A percentile compares a stretch with the other conserved stretches of the same genome.
phyloP scores from a whole-genome alignment of 2,888 invertebrate genomes.

The Helleia helle region DNA sequence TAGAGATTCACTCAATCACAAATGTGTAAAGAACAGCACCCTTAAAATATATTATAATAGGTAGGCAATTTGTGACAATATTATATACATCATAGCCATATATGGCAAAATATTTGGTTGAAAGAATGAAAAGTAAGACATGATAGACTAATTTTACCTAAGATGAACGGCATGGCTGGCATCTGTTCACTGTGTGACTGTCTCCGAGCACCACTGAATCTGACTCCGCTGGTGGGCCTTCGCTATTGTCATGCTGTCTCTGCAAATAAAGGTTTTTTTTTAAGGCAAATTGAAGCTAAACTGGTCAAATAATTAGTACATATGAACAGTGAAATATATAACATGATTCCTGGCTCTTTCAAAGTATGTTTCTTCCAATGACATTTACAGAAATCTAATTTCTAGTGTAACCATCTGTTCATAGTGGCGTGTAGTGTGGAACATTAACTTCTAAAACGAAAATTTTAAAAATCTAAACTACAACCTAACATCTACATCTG shows the following conservation, averaged over 20 bases:
- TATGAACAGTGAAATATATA: too few relatives aligned
- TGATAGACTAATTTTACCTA: slow-evolving; percentile 24
- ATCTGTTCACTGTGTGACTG: slow-evolving; percentile 77
- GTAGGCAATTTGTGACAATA: slow-evolving; percentile 3
- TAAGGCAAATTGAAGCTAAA: too few relatives aligned
- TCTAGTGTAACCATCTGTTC: too few relatives aligned
- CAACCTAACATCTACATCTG: too few relatives aligned
- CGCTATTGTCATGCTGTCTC: slow-evolving; percentile 83
- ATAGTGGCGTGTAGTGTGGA: too few relatives aligned
- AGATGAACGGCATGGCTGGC: slow-evolving; percentile 76
- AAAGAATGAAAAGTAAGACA: slow-evolving; percentile 16
- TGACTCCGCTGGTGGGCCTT: slow-evolving; percentile 75
- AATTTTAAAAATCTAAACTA: too few relatives aligned
- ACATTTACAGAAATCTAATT: too few relatives aligned
- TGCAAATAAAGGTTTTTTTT: slow-evolving; percentile 48
- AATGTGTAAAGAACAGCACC: neutral
- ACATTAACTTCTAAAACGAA: too few relatives aligned
- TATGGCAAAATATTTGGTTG: slow-evolving; percentile 18
- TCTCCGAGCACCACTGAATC: slow-evolving; percentile 80
- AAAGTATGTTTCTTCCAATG: too few relatives aligned
- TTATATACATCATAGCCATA: neutral
- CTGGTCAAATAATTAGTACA: too few relatives aligned
- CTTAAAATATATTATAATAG: neutral
- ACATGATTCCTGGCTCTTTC: too few relatives aligned
- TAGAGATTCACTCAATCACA: neutral